Percentiles rank a stretch among this genome's conserved stretches.
Evolutionary conservation across 37 sponge, comb jelly and placozoan genomes (phyloP).

Genomic region (Geodia barretti): DNA sequence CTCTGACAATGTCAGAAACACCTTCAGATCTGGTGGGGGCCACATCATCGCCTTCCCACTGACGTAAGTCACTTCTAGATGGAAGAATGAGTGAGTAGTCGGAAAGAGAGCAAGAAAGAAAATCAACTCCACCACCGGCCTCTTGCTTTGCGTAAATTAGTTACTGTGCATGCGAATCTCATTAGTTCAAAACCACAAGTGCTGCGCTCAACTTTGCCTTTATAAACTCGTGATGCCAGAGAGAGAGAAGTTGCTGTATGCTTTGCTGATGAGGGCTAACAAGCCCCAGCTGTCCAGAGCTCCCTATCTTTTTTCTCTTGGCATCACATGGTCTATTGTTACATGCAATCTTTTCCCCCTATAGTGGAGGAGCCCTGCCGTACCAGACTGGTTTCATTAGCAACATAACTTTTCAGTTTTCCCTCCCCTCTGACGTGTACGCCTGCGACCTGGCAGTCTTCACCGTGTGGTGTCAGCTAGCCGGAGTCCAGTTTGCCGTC

Average conservation of each 20-base stretch:
- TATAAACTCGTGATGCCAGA: no score
- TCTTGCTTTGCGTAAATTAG: neutral
- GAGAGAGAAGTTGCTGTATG: no score
- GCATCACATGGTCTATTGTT: no score
- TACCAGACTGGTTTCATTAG: no score
- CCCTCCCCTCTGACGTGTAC: neutral
- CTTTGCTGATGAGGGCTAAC: no score
- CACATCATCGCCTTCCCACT: neutral
- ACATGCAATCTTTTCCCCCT: no score
- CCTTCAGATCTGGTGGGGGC: neutral
- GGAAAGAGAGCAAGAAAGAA: no score
- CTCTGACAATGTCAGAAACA: neutral
- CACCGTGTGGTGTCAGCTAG: conserved; percentile 20
- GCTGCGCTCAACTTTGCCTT: no score
- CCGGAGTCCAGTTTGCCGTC: neutral
- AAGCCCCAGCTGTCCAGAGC: no score
- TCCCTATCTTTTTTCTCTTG: no score
- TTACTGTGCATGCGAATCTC: neutral
- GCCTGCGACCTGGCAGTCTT: conserved; percentile 26
- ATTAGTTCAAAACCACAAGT: no score
- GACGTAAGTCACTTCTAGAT: neutral
- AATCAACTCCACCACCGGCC: neutral
- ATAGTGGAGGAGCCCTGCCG: neutral
- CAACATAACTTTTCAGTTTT: neutral
- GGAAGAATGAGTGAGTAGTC: neutral